Conservation (phyloP, 2,888 invertebrate species). For the Axea sp. region DNA sequence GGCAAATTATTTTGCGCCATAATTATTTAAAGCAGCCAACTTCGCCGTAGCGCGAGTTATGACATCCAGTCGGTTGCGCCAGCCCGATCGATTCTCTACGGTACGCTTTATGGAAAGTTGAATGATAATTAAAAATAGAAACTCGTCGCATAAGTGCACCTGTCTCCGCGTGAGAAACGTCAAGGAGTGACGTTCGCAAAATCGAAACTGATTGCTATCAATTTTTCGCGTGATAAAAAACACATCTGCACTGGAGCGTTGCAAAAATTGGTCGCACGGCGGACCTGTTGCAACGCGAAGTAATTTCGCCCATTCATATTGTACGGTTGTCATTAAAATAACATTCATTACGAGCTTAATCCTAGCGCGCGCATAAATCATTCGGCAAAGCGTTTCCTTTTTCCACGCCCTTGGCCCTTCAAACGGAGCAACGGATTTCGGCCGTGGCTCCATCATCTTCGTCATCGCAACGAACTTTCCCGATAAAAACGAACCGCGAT, state of each 20-base stretch:
- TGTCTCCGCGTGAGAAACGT: neutral
- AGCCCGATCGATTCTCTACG: no score
- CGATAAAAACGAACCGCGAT: no score
- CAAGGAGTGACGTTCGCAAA: no score
- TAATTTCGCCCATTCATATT: slow-evolving; percentile 19
- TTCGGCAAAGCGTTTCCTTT: slow-evolving; percentile 5
- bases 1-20: slow-evolving; percentile 9
- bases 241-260: no score
- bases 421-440: no score
- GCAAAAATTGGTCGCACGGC: slow-evolving; percentile 21
- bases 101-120: neutral
- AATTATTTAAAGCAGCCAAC: no score
- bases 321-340: slow-evolving; percentile 22
- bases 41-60: neutral
- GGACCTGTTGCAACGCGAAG: slow-evolving; percentile 34
- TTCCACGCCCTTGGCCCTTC: no score
- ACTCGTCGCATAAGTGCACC: neutral
- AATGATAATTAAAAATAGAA: neutral
- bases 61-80: no score
- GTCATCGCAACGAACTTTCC: no score
- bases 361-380: slow-evolving; percentile 22
- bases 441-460: no score
- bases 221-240: no score
- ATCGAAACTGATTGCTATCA: no score
- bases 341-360: slow-evolving; percentile 33